These are phyloP conservation scores for Drosophila suzukii DNA, from an alignment of 1,140 invertebrate genomes.

Conservation along the genomic window DNA sequence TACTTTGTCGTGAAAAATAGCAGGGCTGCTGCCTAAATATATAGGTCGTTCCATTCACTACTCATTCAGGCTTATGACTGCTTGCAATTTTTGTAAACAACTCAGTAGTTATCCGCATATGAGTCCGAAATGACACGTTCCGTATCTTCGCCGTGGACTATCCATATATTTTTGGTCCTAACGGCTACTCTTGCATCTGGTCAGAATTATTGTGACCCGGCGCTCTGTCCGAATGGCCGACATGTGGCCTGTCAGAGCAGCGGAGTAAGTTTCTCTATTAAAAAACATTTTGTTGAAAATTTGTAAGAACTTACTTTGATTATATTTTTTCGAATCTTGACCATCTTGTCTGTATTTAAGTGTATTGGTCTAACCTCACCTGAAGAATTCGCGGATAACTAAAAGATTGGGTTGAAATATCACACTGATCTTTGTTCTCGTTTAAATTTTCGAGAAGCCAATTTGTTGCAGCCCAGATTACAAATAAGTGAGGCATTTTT, in stretches of 20 bases:
- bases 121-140: neutral
- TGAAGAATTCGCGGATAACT: no score
- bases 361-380: no score
- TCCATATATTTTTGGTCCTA: neutral
- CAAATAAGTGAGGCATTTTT: no score
- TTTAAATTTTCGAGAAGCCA: no score
- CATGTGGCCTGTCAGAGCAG: constrained; percentile 65
- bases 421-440: no score
- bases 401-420: no score
- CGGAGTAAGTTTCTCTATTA: constrained; percentile 51
- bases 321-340: no score
- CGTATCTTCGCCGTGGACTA: neutral
- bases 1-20: neutral
- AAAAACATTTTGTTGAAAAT: no score
- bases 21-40: constrained; percentile 3
- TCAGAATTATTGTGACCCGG: constrained; percentile 69
- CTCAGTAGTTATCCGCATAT: neutral
- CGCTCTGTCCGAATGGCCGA: constrained; percentile 46
- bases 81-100: neutral
- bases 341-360: no score
- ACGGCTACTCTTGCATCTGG: neutral
- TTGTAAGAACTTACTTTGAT: no score
- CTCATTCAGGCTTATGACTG: neutral
- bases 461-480: no score
- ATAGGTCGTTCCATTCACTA: neutral